Conservation (phyloP, 1,140 invertebrate genomes). For the Tetramorium alpestre region DNA sequence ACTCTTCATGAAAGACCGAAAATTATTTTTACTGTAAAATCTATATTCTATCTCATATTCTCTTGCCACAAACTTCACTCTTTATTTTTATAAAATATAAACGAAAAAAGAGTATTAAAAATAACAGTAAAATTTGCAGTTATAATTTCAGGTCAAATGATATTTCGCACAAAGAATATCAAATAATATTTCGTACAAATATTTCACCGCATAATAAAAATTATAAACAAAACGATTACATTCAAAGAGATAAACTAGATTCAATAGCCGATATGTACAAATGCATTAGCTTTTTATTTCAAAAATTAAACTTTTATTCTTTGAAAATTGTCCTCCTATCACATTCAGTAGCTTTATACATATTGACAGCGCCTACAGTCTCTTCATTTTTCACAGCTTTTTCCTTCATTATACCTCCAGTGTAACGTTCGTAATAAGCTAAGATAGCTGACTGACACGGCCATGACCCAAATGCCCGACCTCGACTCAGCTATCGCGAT, state of each 20-base stretch:
- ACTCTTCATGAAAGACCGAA: background rate
- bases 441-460: constrained; percentile 44
- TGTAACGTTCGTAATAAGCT: constrained; percentile 9
- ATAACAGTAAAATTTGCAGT: background rate
- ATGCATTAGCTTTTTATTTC: background rate
- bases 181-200: background rate
- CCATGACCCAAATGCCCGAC: constrained; percentile 38
- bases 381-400: constrained; percentile 33
- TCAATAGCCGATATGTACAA: background rate
- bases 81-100: background rate
- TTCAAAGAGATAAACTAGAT: background rate
- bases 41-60: background rate
- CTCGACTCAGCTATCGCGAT: constrained; percentile 39
- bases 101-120: background rate
- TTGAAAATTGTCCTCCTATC: background rate
- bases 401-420: background rate
- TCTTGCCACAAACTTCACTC: background rate
- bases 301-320: background rate
- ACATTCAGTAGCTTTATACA: background rate
- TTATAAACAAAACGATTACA: background rate
- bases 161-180: background rate
- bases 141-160: background rate
- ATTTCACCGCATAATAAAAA: background rate
- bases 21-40: background rate
- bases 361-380: background rate